A percentile compares a stretch with the other conserved stretches of the same genome.
phyloP scores from a whole-genome alignment of 2,888 invertebrate species.

The Diachrysia chrysitis region DNA sequence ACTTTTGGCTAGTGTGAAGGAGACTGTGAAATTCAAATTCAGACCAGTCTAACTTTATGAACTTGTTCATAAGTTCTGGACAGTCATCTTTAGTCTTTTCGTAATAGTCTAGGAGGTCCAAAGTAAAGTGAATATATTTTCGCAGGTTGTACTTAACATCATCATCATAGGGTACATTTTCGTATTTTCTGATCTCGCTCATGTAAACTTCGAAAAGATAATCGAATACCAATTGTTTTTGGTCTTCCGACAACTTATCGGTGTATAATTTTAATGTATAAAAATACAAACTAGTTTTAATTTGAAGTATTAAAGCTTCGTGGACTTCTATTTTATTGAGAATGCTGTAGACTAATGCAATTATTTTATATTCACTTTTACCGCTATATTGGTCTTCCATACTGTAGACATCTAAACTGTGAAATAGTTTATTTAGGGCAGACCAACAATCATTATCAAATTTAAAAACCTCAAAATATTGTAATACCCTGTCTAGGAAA shows the following conservation, averaged over 20 bases:
- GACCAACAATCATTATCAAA: constrained; percentile 72
- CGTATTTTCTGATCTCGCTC: constrained; percentile 55
- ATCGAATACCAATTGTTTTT: constrained; percentile 38
- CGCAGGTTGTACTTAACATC: constrained; percentile 46
- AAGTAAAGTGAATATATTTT: constrained; percentile 48
- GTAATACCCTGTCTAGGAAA: constrained; percentile 65
- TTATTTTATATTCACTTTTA: constrained; percentile 55
- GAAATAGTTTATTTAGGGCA: constrained; percentile 69
- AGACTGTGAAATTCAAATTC: constrained; percentile 36
- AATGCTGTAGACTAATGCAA: constrained; percentile 67
- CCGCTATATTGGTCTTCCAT: constrained; percentile 25
- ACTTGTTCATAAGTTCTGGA: constrained; percentile 65
- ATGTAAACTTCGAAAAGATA: constrained; percentile 59
- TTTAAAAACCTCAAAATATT: constrained; percentile 64
- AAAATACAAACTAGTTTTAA: constrained; percentile 32
- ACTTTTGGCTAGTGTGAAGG: not conserved
- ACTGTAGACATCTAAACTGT: constrained; percentile 68
- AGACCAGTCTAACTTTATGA: constrained; percentile 60
- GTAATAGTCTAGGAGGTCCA: constrained; percentile 58
- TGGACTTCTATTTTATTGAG: constrained; percentile 65
- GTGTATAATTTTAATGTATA: constrained; percentile 30
- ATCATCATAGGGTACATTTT: constrained; percentile 48
- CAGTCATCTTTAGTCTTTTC: constrained; percentile 64
- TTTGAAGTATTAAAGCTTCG: constrained; percentile 42
- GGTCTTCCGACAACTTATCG: constrained; percentile 29